These are phyloP conservation scores for Caenorhabditis sinica DNA, from an alignment of 2,888 invertebrate species.

Conservation along the genomic window DNA sequence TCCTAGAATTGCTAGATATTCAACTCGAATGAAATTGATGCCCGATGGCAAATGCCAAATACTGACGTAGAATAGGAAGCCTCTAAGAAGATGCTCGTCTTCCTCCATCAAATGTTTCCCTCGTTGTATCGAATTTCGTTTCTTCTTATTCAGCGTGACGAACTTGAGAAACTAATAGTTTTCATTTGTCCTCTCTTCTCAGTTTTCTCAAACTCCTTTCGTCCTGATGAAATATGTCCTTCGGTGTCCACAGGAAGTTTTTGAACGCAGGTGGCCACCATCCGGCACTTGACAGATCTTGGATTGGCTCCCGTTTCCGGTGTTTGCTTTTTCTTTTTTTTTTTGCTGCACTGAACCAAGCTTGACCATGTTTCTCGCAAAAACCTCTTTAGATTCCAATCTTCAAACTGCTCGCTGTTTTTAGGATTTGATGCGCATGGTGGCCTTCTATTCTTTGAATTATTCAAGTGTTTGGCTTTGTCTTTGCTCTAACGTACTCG, in stretches of 20 bases:
- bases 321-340: conserved; percentile 45
- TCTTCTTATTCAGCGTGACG: conserved; percentile 21
- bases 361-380: conserved; percentile 31
- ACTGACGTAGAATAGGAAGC: conserved; percentile 13
- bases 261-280: conserved; percentile 53
- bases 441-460: conserved; percentile 25
- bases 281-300: conserved; percentile 60
- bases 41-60: conserved; percentile 7
- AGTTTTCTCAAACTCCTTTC: background rate
- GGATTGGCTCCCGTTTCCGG: conserved; percentile 58
- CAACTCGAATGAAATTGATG: no score
- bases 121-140: conserved; percentile 50
- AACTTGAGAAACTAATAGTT: conserved; percentile 38
- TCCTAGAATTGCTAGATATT: no score
- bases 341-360: conserved; percentile 11
- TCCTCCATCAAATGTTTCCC: conserved; percentile 24
- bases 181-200: conserved; percentile 23
- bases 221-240: conserved; percentile 29
- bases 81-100: conserved; percentile 28
- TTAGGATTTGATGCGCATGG: background rate
- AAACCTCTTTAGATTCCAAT: background rate
- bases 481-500: background rate
- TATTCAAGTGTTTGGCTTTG: conserved; percentile 23
- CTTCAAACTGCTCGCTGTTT: background rate
- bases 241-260: conserved; percentile 38